A percentile compares a stretch with the other conserved stretches of the same genome.
Conservation (phyloP, 92 coral and sea anemone genomes). For the Bergia sp. region DNA sequence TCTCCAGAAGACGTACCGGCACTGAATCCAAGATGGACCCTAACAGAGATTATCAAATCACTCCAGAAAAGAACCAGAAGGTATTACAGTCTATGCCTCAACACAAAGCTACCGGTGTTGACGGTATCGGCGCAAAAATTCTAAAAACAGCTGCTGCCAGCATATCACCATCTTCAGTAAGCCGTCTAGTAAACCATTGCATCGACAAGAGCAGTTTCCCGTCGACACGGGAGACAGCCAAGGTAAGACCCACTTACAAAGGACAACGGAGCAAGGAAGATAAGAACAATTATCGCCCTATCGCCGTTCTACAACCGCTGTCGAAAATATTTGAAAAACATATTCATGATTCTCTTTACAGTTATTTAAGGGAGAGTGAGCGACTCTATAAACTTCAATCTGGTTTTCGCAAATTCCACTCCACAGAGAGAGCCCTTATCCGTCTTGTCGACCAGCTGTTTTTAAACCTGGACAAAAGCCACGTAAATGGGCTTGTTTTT, state of each 20-base stretch:
- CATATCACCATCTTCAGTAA: no score
- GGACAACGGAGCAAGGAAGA: neutral
- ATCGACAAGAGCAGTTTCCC: constrained; percentile 29
- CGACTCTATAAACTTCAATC: no score
- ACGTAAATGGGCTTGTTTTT: no score
- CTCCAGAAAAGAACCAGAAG: constrained; percentile 9
- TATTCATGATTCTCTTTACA: no score
- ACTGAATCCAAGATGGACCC: neutral
- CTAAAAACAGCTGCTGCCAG: constrained; percentile 9
- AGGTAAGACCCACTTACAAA: constrained; percentile 31
- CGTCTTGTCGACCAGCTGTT: no score
- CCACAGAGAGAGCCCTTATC: no score
- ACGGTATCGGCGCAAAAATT: constrained; percentile 31
- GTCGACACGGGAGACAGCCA: constrained; percentile 29
- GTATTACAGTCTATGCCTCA: constrained; percentile 14
- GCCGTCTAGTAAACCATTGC: constrained; percentile 21
- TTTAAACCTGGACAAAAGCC: no score
- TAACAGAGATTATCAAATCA: neutral
- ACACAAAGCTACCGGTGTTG: constrained; percentile 41
- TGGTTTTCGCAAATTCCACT: no score
- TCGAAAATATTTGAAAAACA: no score
- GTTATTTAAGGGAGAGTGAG: no score
- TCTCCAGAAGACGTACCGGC: neutral
- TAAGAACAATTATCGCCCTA: no score
- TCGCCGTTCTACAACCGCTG: no score